Percentiles rank a stretch among this genome's conserved stretches.
These are phyloP conservation scores for Pyrocephalus nanus DNA, from an alignment of 2,797 vertebrate genomes.

Conservation along the genomic window DNA sequence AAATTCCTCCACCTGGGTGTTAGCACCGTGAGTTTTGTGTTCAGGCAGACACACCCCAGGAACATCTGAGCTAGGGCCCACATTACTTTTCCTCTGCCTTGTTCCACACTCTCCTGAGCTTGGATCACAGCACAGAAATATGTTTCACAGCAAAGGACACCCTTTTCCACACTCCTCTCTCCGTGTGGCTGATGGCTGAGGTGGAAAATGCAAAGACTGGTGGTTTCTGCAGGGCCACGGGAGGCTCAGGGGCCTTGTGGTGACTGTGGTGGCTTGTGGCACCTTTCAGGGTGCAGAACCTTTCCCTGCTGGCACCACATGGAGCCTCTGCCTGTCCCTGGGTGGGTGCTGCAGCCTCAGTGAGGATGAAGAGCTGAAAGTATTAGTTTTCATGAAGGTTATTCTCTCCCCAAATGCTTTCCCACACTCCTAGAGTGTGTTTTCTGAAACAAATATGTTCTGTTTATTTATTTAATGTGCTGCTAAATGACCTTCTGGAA, in stretches of 20 bases:
- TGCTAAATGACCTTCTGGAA: conserved; percentile 66
- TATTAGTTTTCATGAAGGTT: background rate
- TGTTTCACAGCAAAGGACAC: background rate
- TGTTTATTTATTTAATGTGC: conserved; percentile 66
- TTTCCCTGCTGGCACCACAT: background rate
- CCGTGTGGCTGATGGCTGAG: rapidly evolving
- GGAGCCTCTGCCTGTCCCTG: background rate
- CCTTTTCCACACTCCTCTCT: background rate
- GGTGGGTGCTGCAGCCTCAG: background rate
- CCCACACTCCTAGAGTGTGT: background rate
- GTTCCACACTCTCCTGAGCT: background rate
- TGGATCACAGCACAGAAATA: background rate
- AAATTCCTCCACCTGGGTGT: background rate
- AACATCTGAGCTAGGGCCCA: background rate
- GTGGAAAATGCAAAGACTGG: rapidly evolving
- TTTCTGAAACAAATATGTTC: conserved; percentile 38
- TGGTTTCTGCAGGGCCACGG: background rate
- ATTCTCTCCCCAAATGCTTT: conserved; percentile 14
- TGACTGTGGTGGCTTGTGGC: background rate
- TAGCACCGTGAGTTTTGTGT: no score
- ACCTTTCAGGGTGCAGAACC: background rate
- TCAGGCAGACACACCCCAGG: background rate
- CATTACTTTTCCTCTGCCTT: background rate
- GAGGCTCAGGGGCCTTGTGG: background rate
- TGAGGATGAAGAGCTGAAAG: background rate